Evolutionary conservation across 1,140 invertebrate species (phyloP).

Genomic region (Panagrolaimus sp.): DNA sequence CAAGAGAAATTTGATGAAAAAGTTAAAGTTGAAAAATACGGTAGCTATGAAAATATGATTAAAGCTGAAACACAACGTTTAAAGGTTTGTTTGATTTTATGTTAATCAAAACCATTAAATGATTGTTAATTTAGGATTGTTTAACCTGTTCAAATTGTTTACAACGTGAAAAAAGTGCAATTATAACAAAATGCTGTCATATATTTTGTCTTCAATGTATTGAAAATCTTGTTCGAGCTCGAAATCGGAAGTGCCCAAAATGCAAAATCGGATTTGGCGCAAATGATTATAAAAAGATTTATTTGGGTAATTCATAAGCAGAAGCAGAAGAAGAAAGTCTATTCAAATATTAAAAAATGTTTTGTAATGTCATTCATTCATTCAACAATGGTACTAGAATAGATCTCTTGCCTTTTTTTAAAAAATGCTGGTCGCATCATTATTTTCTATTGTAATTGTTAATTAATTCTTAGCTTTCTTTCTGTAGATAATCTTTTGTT

Average conservation of each 20-base stretch:
- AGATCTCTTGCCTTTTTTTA: too few species aligned
- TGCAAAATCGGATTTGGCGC: conserved; percentile 97
- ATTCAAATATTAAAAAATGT: too few species aligned
- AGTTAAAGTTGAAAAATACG: not conserved
- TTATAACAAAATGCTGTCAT: conserved; percentile 97
- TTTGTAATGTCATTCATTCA: too few species aligned
- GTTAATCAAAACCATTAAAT: not conserved
- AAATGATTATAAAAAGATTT: conserved; percentile 68
- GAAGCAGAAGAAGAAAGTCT: too few species aligned
- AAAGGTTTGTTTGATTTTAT: conserved; percentile 59
- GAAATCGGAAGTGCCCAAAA: conserved; percentile 95
- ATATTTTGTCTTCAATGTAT: conserved; percentile 98
- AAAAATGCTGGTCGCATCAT: too few species aligned
- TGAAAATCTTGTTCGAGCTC: conserved; percentile 89
- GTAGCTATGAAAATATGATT: not conserved
- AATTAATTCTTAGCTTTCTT: too few species aligned
- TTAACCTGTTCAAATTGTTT: conserved; percentile 98
- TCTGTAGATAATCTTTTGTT: too few species aligned
- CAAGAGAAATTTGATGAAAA: not conserved
- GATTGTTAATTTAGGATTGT: not conserved
- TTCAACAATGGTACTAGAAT: too few species aligned
- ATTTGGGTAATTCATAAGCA: too few species aligned
- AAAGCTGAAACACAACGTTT: not conserved
- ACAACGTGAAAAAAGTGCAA: conserved; percentile 94
- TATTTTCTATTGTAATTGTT: too few species aligned